phyloP scores from a whole-genome alignment of 2,113 vertebrate genomes.

The Lepisosteus osseus region DNA sequence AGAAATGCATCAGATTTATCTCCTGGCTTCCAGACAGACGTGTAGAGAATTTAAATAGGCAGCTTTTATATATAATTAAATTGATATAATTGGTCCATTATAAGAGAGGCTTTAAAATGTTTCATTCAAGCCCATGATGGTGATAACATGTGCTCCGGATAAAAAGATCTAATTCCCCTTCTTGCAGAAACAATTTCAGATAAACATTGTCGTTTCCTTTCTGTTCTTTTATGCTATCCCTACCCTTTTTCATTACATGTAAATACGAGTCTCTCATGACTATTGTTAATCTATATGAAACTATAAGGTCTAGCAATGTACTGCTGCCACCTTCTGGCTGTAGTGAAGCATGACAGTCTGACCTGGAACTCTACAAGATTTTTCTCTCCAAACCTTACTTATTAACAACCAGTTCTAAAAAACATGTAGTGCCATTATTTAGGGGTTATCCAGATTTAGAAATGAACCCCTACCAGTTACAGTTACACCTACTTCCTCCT shows the following conservation, averaged over 20 bases:
- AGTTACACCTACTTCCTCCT: too few relatives aligned
- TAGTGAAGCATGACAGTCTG: conserved; percentile 38
- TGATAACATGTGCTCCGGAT: conserved; percentile 12
- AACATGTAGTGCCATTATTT: too few relatives aligned
- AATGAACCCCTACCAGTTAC: too few relatives aligned
- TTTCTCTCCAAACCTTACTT: too few relatives aligned
- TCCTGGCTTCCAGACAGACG: conserved; percentile 48
- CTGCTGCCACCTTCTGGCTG: conserved; percentile 70
- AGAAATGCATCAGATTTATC: conserved; percentile 59
- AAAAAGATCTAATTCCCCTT: conserved; percentile 33
- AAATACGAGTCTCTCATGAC: conserved; percentile 43
- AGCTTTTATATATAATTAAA: conserved; percentile 55
- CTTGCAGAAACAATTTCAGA: conserved; percentile 37
- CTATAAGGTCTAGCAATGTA: conserved; percentile 41
- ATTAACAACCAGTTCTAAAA: too few relatives aligned
- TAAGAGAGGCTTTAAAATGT: conserved; percentile 36
- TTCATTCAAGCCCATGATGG: conserved; percentile 20
- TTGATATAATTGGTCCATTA: conserved; percentile 47
- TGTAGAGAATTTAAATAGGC: conserved; percentile 52
- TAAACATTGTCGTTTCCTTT: conserved; percentile 28
- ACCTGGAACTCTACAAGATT: too few relatives aligned
- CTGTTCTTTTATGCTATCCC: conserved; percentile 50
- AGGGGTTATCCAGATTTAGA: too few relatives aligned
- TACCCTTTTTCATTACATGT: conserved; percentile 42
- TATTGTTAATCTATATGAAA: conserved; percentile 5